A percentile compares a stretch with the other conserved stretches of the same genome.
Conservation (phyloP, 2,888 invertebrate species). For the Rhopalosiphum nymphaeae region DNA sequence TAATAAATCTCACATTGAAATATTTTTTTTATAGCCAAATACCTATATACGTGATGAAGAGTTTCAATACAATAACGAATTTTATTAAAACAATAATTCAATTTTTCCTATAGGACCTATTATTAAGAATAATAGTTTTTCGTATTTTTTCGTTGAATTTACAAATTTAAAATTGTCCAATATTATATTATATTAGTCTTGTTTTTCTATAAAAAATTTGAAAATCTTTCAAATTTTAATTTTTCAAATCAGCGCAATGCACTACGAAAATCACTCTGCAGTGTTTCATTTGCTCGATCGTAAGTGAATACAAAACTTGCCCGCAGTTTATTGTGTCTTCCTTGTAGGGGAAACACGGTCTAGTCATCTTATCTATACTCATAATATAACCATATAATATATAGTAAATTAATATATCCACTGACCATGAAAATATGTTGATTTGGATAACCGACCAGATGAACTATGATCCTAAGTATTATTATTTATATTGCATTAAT, state of each 20-base stretch:
- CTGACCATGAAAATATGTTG: not conserved
- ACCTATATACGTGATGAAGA: too few species aligned
- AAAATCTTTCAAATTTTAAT: too few species aligned
- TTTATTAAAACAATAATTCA: too few species aligned
- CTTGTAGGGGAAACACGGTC: not conserved
- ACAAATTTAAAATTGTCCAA: too few species aligned
- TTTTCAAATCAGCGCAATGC: not conserved
- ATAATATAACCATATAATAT: not conserved
- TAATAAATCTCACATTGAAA: not conserved
- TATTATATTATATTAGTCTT: too few species aligned
- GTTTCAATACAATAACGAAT: too few species aligned
- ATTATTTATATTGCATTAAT: not conserved
- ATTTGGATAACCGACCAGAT: not conserved
- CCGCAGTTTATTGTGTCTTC: not conserved
- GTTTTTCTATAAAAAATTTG: too few species aligned
- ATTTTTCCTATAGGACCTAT: too few species aligned
- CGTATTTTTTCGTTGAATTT: too few species aligned
- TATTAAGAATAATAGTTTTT: too few species aligned
- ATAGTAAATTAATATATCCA: not conserved
- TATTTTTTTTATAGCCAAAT: too few species aligned
- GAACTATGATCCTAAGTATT: not conserved
- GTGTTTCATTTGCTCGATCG: not conserved
- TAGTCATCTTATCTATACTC: not conserved
- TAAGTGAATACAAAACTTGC: not conserved
- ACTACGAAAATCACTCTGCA: too few species aligned